A percentile compares a stretch with the other conserved stretches of the same genome.
Evolutionary conservation across 2,797 vertebrate species (phyloP).

Genomic region (Centroberyx gerrardi): DNA sequence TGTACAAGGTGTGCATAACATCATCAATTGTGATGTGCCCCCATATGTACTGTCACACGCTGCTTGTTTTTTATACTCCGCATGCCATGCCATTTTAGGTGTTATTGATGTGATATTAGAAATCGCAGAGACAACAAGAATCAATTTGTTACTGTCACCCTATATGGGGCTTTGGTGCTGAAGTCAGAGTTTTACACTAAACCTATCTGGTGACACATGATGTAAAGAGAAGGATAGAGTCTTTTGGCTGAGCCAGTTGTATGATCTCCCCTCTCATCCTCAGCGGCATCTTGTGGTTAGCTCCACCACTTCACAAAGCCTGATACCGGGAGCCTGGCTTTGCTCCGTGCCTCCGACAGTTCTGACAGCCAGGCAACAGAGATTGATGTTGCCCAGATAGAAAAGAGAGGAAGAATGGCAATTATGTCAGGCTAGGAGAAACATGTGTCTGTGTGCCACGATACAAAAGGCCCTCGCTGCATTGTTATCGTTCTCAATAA

Average conservation of each 20-base stretch:
- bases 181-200: conserved; percentile 76
- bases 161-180: conserved; percentile 62
- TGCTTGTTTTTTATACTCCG: conserved; percentile 33
- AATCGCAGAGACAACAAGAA: conserved; percentile 66
- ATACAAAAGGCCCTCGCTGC: conserved; percentile 78
- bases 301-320: conserved; percentile 75
- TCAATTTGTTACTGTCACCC: conserved; percentile 76
- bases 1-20: conserved; percentile 36
- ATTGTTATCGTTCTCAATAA: conserved; percentile 88
- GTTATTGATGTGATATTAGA: conserved; percentile 68
- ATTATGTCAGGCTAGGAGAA: conserved; percentile 87
- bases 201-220: conserved; percentile 71
- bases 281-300: conserved; percentile 74
- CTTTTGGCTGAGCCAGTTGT: conserved; percentile 74
- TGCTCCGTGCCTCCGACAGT: conserved; percentile 77
- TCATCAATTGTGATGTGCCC: conserved; percentile 54
- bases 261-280: conserved; percentile 77
- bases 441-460: conserved; percentile 84
- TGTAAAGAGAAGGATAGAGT: conserved; percentile 72
- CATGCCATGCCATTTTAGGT: conserved; percentile 34
- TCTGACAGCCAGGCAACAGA: conserved; percentile 86
- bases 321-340: conserved; percentile 74
- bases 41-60: conserved; percentile 42
- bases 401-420: conserved; percentile 88
- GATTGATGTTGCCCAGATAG: conserved; percentile 89